Base-by-base conservation (phyloP, 2,113 vertebrate genomes). In the Hassar affinis region DNA sequence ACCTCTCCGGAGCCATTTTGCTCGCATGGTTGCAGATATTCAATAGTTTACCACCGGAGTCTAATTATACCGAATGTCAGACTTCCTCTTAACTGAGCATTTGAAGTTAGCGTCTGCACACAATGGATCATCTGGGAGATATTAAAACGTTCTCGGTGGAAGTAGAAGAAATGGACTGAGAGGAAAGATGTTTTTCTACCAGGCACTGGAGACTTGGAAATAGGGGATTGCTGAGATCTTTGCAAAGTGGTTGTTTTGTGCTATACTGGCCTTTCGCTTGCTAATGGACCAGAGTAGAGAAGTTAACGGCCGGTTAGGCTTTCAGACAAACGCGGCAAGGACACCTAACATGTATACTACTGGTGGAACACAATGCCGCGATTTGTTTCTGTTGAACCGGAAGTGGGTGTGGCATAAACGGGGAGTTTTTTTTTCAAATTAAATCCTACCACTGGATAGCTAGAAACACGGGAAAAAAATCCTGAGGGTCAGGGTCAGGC, bases 131-230 rank as follows among this genome's bases (percentile, higher is more conserved):
- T 91, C 91, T 85, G 86, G 93, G 90, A 93, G 87, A 91, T 90
- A 92, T 93, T 92, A 92, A 87, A 89, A 83, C 85, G 84, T 78
- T 66, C 51, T 83, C 77, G 35, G 18, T 27, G 79, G 81, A 84
- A 75, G 81, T 71, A 12, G 30, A 68, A 81, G 79, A 88, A 84
- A 86, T 86, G 59, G 85, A 82, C 82, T 90, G 89, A 91, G 88
- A 92, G 90, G 14, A 91, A 91, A 89, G 90, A 75, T 81, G 90
- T 92, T 88, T 89, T 91, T 86, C 88, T 49, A 88, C 89, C 89
- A 91, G 90, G 85, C 64, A 57, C 79, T 52, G 47, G 80, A 91
- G 85, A 89, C 85, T 85, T 72, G 88, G 87, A 85, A 89, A 87
- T 54, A 83, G 54, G 10, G 18, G 84, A 91, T 80, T 78, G 83